phyloP scores from a whole-genome alignment of 1,140 invertebrate genomes.

The Lucilia cuprina region DNA sequence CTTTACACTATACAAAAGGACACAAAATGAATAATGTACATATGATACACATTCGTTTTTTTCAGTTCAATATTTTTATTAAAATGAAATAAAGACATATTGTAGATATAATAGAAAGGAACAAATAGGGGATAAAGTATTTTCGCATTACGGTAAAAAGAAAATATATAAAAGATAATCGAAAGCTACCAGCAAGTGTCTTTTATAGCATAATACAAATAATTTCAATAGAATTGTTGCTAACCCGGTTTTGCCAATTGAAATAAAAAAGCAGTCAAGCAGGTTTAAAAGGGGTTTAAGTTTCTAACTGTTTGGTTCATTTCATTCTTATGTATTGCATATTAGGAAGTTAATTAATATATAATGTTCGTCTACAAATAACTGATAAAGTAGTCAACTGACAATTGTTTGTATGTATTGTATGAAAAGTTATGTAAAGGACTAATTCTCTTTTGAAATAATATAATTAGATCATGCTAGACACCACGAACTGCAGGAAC shows the following conservation, averaged over 20 bases:
- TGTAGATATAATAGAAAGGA: not conserved
- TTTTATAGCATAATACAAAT: slow-evolving; percentile 17
- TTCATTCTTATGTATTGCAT: too few species aligned
- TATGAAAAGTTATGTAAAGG: too few species aligned
- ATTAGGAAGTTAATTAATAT: too few species aligned
- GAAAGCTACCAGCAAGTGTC: slow-evolving; percentile 17
- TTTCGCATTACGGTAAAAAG: not conserved
- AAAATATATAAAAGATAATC: not conserved
- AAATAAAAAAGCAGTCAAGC: not conserved
- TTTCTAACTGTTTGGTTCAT: too few species aligned
- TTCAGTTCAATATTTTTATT: not conserved
- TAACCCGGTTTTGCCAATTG: slow-evolving; percentile 13
- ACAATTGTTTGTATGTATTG: too few species aligned
- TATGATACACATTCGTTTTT: not conserved
- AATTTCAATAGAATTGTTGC: slow-evolving; percentile 26
- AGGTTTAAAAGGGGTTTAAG: not conserved
- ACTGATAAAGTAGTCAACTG: too few species aligned
- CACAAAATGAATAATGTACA: not conserved
- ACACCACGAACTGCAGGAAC: too few species aligned
- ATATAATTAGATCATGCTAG: too few species aligned
- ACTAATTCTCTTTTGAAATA: too few species aligned
- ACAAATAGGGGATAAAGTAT: too few species aligned
- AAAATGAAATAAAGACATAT: not conserved
- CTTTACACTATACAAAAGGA: not conserved
- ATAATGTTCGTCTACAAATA: too few species aligned